Percentiles rank a stretch among this genome's conserved stretches.
phyloP scores from a whole-genome alignment of 1,140 invertebrate genomes.

The Scaptomyza montana region DNA sequence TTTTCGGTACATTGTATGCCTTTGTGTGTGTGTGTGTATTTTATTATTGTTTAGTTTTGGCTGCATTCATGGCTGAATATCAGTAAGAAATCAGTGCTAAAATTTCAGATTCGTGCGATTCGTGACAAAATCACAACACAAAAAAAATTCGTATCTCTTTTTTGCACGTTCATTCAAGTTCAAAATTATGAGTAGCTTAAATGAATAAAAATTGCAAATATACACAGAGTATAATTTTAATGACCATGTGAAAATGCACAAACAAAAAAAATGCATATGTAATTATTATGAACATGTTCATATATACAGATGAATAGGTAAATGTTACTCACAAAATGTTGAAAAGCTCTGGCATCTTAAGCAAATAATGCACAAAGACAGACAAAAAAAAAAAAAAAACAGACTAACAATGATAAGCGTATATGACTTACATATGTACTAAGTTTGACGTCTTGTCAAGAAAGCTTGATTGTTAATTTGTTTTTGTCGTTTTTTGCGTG shows the following conservation, averaged over 20 bases:
- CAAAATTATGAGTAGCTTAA: not conserved
- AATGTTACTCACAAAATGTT: constrained; percentile 49
- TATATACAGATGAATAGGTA: constrained; percentile 28
- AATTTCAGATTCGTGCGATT: constrained; percentile 21
- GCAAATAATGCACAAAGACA: constrained; percentile 16
- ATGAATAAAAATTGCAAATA: no score
- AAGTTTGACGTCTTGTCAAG: constrained; percentile 1
- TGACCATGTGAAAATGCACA: not conserved
- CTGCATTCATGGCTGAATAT: constrained; percentile 49
- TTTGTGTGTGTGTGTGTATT: constrained; percentile 11
- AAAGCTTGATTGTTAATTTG: constrained; percentile 6
- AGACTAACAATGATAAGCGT: not conserved
- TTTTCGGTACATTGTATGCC: not conserved
- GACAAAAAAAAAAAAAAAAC: no score
- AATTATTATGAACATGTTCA: no score
- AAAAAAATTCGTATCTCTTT: constrained; percentile 5
- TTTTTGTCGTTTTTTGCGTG: constrained; percentile 10
- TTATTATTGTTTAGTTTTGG: constrained; percentile 36
- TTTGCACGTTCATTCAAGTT: not conserved
- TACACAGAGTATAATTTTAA: no score
- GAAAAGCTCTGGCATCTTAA: constrained; percentile 12
- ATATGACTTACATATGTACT: not conserved
- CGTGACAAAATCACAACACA: constrained; percentile 59
- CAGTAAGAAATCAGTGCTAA: constrained; percentile 57
- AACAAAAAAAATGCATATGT: not conserved